Evolutionary conservation across 2,888 invertebrate species (phyloP).

Genomic region (Parnassius apollo): DNA sequence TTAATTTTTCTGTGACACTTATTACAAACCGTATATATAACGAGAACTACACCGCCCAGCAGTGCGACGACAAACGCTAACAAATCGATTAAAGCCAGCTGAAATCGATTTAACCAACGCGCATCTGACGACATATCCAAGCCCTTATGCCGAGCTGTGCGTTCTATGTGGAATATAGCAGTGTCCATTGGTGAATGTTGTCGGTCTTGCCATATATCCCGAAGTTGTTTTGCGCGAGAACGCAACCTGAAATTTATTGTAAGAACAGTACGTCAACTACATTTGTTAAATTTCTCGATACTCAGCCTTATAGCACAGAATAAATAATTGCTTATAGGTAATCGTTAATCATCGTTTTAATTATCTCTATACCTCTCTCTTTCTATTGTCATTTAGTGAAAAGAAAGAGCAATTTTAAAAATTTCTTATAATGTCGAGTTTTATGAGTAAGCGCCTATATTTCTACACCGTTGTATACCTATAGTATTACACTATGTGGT

Average conservation of each 20-base stretch:
- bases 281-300: too few relatives aligned
- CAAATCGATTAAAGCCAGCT: constrained; percentile 40
- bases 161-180: constrained; percentile 49
- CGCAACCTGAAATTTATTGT: constrained; percentile 40
- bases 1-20: constrained; percentile 21
- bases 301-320: too few relatives aligned
- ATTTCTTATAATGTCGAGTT: too few relatives aligned
- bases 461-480: too few relatives aligned
- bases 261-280: too few relatives aligned
- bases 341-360: too few relatives aligned
- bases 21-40: constrained; percentile 16
- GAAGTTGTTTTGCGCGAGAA: constrained; percentile 39
- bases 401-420: too few relatives aligned
- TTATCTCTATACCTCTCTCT: too few relatives aligned
- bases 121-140: constrained; percentile 43
- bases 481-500: too few relatives aligned
- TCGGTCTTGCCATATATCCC: constrained; percentile 44
- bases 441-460: too few relatives aligned
- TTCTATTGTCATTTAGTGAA: too few relatives aligned
- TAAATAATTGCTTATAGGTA: too few relatives aligned
- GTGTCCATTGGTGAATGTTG: constrained; percentile 47
- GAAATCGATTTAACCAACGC: constrained; percentile 35
- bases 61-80: constrained; percentile 32
- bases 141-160: constrained; percentile 40
- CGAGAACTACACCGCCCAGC: constrained; percentile 8